Percentiles rank a stretch among this genome's conserved stretches.
Conservation (phyloP, 2,113 vertebrate genomes). For the Eublepharis macularius region DNA sequence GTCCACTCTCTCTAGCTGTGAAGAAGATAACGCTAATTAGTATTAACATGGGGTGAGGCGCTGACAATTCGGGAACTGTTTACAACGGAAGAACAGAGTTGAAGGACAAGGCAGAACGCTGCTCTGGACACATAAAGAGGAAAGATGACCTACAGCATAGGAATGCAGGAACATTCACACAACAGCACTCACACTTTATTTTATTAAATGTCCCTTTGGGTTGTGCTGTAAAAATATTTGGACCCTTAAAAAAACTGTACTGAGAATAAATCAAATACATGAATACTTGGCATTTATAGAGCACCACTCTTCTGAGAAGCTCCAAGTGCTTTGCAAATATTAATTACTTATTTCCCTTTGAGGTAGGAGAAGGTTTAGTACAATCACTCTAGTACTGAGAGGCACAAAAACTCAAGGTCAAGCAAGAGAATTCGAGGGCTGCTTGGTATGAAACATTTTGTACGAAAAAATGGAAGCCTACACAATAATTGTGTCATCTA, state of each 20-base stretch:
- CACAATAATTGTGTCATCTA: background rate
- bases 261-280: slow-evolving; percentile 1
- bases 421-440: background rate
- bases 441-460: background rate
- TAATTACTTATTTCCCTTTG: background rate
- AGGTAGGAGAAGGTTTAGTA: slow-evolving; percentile 5
- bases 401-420: background rate
- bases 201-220: slow-evolving; percentile 16
- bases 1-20: background rate
- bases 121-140: background rate
- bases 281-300: rapidly evolving
- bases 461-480: background rate
- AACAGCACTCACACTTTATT: background rate
- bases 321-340: slow-evolving; percentile 14
- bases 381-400: background rate
- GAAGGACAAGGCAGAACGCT: background rate
- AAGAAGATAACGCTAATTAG: slow-evolving; percentile 1
- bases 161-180: background rate
- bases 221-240: background rate
- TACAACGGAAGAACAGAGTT: background rate
- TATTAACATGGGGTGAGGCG: background rate
- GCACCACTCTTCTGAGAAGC: background rate
- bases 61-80: slow-evolving; percentile 11
- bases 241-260: background rate
- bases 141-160: background rate